Conservation (phyloP, 2,113 vertebrate genomes). For the Pangasianodon hypophthalmus region DNA sequence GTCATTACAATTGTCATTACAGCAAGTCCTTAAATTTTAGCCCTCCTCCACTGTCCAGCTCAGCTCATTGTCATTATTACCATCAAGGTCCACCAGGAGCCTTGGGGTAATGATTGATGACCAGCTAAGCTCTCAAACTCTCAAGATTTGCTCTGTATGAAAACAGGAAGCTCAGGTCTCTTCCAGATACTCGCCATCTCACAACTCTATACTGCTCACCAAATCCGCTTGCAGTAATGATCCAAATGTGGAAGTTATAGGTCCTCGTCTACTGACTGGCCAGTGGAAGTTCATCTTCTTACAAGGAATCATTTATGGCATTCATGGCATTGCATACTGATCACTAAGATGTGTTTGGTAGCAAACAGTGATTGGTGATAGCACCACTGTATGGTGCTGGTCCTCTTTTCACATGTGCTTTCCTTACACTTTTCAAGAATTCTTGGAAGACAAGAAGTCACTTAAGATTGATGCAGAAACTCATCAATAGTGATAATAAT, state of each 20-base stretch:
- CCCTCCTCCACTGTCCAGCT: background rate
- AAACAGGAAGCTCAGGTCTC: background rate
- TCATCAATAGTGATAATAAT: background rate
- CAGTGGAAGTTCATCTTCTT: background rate
- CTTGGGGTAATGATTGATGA: slow-evolving; percentile 7
- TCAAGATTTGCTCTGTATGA: background rate
- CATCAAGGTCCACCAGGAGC: background rate
- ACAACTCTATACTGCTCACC: background rate
- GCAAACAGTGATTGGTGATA: background rate
- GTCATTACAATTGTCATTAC: background rate
- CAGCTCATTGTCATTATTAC: background rate
- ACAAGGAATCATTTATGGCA: background rate
- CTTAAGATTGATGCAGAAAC: background rate
- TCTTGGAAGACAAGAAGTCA: background rate
- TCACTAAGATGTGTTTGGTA: background rate
- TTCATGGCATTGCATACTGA: background rate
- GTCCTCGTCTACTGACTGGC: background rate
- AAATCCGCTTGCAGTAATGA: background rate
- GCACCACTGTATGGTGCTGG: background rate
- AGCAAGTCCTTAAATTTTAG: background rate
- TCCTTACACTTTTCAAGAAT: background rate
- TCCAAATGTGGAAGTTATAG: background rate
- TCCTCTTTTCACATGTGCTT: background rate
- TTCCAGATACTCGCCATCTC: background rate
- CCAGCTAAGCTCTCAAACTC: background rate